Evolutionary conservation across 2,113 vertebrate species (phyloP), one percentile per base, ranked within the genome.

Genomic region (Gadus macrocephalus): DNA sequence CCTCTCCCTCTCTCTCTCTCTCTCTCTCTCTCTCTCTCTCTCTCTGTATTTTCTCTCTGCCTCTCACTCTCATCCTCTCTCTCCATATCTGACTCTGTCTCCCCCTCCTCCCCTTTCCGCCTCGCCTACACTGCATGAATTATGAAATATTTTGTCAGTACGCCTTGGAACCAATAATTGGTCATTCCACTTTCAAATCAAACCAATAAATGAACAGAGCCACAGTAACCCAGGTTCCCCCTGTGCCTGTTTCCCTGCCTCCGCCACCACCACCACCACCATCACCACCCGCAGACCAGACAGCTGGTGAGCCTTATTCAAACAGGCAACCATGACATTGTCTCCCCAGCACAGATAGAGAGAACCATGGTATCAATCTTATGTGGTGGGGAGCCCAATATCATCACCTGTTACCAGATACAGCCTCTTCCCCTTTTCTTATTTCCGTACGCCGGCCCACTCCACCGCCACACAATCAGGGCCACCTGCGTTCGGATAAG

Each of bases 291-390:
- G 77, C 79, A 74, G 68, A 66, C 77, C 71, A 79, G 87, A 87
- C 83, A 81, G 81, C 77, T 72, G 72, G 55, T 88, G 88, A 90
- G 81, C 75, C 73, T 91, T 85, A 92, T 92, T 85, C 64, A 72
- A 83, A 77, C 75, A 86, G 87, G 86, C 90, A 92, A 80, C 87
- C 90, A 78, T 91, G 89, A 88, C 91, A 92, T 91, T 89, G 89
- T 84, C 88, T 91, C 86, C 74, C 81, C 31, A 31, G 77, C 78
- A 77, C 79, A 78, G 82, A 83, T 49, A 49, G 73, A 80, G 71
- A 80, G 76, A 79, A 70, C 71, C 82, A 78, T 62, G 74, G 82
- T 85, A 84, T 87, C 82, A 82, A 80, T 87, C 85, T 82, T 49
- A 14, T 14, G 62, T 65, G 73, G 77, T 75, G 77, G 73, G 31